Base-by-base conservation (phyloP, 2,888 invertebrate genomes). In the Barypeithes pellucidus region DNA sequence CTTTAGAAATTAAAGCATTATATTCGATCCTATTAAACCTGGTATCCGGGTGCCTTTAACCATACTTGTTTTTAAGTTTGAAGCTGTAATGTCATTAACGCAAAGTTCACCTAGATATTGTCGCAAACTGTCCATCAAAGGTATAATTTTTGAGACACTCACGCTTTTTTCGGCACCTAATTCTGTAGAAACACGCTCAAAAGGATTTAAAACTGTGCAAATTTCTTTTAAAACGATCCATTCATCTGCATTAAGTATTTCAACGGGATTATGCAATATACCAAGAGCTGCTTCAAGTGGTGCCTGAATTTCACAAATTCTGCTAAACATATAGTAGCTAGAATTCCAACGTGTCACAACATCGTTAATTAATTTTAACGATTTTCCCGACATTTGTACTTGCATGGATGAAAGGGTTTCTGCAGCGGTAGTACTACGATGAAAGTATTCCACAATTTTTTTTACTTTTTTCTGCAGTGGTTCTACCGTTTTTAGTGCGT, bases 281-380 rank as follows among this genome's bases (percentile, higher is more conserved):
- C 77, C 77, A 14, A 78, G 9, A 22, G 77, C 62, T 9, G 71
- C 76, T 63, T 43, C 65, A 9, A 78, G 9, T 7, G 79, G 61
- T 52, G 74, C 73, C 47, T 74, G 62, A 11, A 78, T 4, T 72
- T 69, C 59, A 29, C 57, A 43, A 39, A 78, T 54, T n/a, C 54
- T 68, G 20, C 75, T 66, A 71, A 78, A 76, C 79, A 79, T 79
- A 65, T 74, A 41, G 54, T 43, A 77, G 16, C 76, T 76, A 9
- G 75, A 76, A 66, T 79, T 79, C 77, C 78, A 78, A 43, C 77
- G 45, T 14, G 77, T 78, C 3, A 45, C 22, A 16, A 79, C 77
- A 33, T 54, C 24, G 24, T 54, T 54, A n/a, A n/a, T n/a, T n/a
- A n/a, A n/a, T n/a, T n/a, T n/a, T n/a, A n/a, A n/a, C n/a, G n/a